Base-by-base conservation (phyloP, 2,888 invertebrate species). In the Calephelis perditalis region DNA sequence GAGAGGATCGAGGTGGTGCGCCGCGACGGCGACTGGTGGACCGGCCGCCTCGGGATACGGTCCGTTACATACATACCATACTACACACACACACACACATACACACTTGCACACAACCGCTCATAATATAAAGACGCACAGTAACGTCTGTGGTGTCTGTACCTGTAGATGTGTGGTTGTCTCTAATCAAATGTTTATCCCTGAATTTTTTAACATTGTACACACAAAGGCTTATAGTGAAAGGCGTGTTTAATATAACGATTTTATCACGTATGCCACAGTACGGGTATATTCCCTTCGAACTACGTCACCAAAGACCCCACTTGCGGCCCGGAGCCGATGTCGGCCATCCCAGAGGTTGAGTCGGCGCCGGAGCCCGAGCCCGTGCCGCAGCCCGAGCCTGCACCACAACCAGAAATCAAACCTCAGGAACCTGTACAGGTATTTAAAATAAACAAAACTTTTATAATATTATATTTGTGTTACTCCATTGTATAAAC, bases 21-120 rank as follows among this genome's bases (percentile, higher is more conserved):
- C 66, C 94, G 96, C 66, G 98, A 99, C 65, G 99, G 98, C 0
- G 99, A 99, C 78, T 99, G 99, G 99, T 99, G 99, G 99, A 98
- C 98, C 5, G 99, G 99, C 40, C 93, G 94, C 67, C 93, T 97
- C 69, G 96, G 95, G 92, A 94, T 71, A 82, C 82, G 83, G 88
- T 92, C 7, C 61, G 65, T 36, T 7, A 45, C 2, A 2, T 0
- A 36, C n/a, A 10, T 3, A 26, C 26, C 26, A 1, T 1, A 15
- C 15, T 15, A 15, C 15, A 15, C 15, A 15, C 15, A 15, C 26
- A 26, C 26, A 26, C 26, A 26, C 26, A 26, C n/a, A n/a, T n/a
- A n/a, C n/a, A n/a, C n/a, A 26, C 26, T 26, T 26, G 26, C 26
- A 26, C 26, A 26, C 26, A 26, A 26, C 26, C 26, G 26, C 26